A percentile compares a stretch with the other conserved stretches of the same genome.
These are phyloP conservation scores for Latrodectus hesperus DNA, from an alignment of 2,888 invertebrate species.

Conservation along the genomic window DNA sequence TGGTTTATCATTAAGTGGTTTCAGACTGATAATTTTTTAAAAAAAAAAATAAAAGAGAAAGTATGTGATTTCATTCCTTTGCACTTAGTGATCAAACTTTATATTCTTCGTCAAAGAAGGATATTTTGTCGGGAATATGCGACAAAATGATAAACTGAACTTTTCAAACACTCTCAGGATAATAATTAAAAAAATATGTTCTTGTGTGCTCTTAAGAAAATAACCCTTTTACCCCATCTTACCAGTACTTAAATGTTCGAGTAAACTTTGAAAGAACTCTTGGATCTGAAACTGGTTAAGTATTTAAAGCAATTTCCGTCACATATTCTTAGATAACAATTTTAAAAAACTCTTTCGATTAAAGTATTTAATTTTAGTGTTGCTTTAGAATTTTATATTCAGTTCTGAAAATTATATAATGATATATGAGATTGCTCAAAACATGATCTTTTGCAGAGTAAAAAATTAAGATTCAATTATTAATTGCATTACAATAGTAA, in stretches of 20 bases:
- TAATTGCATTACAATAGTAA: too few species aligned
- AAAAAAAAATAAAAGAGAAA: not conserved
- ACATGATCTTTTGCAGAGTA: too few species aligned
- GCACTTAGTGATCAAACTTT: constrained; percentile 63
- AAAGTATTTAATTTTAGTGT: too few species aligned
- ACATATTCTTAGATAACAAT: too few species aligned
- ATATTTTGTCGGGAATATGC: not conserved
- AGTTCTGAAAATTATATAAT: too few species aligned
- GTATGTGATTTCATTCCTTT: constrained; percentile 59
- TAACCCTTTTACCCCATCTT: constrained; percentile 21
- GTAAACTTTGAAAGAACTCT: constrained; percentile 43
- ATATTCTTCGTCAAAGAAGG: constrained; percentile 4
- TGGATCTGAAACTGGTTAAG: constrained; percentile 17
- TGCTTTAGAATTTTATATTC: too few species aligned
- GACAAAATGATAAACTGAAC: constrained; percentile 24
- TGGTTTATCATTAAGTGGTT: too few species aligned
- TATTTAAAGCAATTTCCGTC: too few species aligned
- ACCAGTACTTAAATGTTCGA: constrained; percentile 63
- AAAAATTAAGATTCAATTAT: too few species aligned
- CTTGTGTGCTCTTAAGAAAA: constrained; percentile 45
- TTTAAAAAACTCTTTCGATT: too few species aligned
- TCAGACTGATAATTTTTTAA: too few species aligned
- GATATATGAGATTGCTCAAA: too few species aligned
- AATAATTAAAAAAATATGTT: constrained; percentile 33
- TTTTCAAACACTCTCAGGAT: constrained; percentile 66